Evolutionary conservation across 2,888 invertebrate genomes (phyloP).

Genomic region (Dolomedes plantarius): DNA sequence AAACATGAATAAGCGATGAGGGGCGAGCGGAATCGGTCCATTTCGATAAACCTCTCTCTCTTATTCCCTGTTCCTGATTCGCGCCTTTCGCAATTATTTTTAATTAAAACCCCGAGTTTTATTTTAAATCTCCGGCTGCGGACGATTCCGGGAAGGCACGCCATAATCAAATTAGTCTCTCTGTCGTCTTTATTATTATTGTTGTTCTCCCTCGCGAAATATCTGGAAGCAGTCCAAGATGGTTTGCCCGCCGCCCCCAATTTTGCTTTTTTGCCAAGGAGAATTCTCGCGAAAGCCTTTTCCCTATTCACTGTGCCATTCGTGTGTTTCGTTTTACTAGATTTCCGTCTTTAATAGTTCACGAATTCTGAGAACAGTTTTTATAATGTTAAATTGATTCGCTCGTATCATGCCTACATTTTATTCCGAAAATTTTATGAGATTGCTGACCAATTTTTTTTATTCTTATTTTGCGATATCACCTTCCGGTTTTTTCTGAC

Average conservation of each 20-base stretch:
- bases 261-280: slow-evolving; percentile 11
- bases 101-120: slow-evolving; percentile 17
- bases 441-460: too few relatives aligned
- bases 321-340: neutral
- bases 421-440: too few relatives aligned
- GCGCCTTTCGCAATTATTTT: slow-evolving; percentile 13
- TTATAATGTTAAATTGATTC: too few relatives aligned
- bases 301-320: neutral
- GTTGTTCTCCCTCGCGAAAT: neutral
- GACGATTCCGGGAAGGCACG: slow-evolving; percentile 1
- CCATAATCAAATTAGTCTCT: slow-evolving; percentile 33
- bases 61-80: neutral
- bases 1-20: neutral
- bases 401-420: too few relatives aligned
- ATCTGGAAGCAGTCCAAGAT: slow-evolving; percentile 20
- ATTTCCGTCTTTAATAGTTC: neutral
- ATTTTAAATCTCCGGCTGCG: slow-evolving; percentile 13
- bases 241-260: neutral
- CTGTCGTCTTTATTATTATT: slow-evolving; percentile 19
- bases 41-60: neutral
- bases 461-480: too few relatives aligned
- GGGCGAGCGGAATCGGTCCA: neutral
- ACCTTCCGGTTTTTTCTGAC: too few relatives aligned
- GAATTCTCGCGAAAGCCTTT: neutral
- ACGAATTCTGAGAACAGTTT: too few relatives aligned